Evolutionary conservation across 2,797 vertebrate species (phyloP), one percentile per base, ranked within the genome.

Genomic region (Rallus crepitans): DNA sequence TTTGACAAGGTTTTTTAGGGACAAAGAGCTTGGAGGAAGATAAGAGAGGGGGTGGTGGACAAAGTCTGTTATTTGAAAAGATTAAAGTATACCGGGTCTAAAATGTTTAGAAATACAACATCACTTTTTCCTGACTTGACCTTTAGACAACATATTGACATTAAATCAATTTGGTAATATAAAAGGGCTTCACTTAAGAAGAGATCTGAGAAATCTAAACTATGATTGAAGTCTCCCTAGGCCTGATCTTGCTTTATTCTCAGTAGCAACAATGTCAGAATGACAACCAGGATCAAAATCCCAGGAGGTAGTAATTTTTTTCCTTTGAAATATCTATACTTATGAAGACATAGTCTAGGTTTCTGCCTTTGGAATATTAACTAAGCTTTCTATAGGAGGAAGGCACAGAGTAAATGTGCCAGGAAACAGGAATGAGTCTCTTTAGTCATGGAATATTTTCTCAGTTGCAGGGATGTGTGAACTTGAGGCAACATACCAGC

Each of bases 331-430:
- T 56, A 40, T 80, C 23, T 83, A 0, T 87, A 39, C 73, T 85
- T 69, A 48, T 64, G 69, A 88, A 75, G 52, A 48, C 4, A 18
- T 23, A 61, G 39, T 65, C 55, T 79, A 53, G 4, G 27, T 82
- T 76, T 79, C 73, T 90, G 59, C n/a, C 42, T 84, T 92, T 55
- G 45, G 86, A 94, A 93, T 92, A 65, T 55, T 92, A 94, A 93
- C 19, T 37, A 59, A 81, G 24, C 5, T 90, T 64, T 57, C 40
- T 63, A 87, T 66, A 55, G 35, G 42, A 24, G 25, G 52, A 77
- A 68, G 14, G 45, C n/a, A 37, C 8, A 70, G 15, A 47, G 5
- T 6, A 31, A 48, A 31, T 37, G 21, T 65, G 27, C 37, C 55
- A 85, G 65, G 55, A 55, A 69, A 70, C 12, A 69, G 39, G 39